Evolutionary conservation across 1,140 invertebrate species (phyloP).

Genomic region (Apis dorsata): DNA sequence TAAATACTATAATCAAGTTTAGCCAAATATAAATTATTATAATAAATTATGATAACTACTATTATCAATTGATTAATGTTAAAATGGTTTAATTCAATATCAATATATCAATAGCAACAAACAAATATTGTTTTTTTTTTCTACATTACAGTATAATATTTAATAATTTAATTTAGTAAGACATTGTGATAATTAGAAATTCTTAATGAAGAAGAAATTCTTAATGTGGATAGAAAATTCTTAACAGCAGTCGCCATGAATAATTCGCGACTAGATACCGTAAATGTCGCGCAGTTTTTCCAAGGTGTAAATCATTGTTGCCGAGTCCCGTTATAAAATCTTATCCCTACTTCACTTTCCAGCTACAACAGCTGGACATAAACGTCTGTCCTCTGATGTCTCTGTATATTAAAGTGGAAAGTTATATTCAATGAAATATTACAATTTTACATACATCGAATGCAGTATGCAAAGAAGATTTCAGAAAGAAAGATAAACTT

Average conservation of each 20-base stretch:
- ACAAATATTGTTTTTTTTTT: too few species aligned
- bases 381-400: conserved; percentile 53
- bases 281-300: conserved; percentile 74
- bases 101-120: too few species aligned
- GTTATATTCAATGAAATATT: neutral
- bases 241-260: conserved; percentile 70
- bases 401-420: conserved; percentile 25
- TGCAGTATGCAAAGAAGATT: neutral
- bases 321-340: conserved; percentile 62
- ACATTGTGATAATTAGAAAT: neutral
- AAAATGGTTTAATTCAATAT: too few species aligned
- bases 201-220: conserved; percentile 8
- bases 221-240: conserved; percentile 19
- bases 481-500: neutral
- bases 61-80: too few species aligned
- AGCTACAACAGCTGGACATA: conserved; percentile 47
- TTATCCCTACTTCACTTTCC: conserved; percentile 47
- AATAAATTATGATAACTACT: too few species aligned
- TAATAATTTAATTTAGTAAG: neutral
- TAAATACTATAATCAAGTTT: too few species aligned
- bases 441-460: neutral
- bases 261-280: conserved; percentile 73
- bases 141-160: too few species aligned
- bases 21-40: too few species aligned
- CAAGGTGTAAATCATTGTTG: conserved; percentile 70